Evolutionary conservation across 2,797 vertebrate species (phyloP).

Genomic region (Carduelis carduelis): DNA sequence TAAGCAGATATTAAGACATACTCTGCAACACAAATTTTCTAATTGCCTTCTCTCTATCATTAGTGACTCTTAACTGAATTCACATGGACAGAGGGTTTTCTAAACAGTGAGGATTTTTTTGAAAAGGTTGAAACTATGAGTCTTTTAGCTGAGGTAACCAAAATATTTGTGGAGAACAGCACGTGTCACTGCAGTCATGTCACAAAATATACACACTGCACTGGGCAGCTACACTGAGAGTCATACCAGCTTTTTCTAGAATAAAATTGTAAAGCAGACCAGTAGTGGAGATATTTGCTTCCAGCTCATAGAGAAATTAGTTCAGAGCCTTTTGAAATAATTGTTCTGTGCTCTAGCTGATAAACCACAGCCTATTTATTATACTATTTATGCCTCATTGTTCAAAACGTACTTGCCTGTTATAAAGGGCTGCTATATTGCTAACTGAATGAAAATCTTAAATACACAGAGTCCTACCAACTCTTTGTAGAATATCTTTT

Average conservation of each 20-base stretch:
- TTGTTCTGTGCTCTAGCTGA: slow-evolving; percentile 47
- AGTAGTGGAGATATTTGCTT: slow-evolving; percentile 19
- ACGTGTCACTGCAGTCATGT: background rate
- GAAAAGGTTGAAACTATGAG: slow-evolving; percentile 39
- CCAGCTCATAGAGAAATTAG: slow-evolving; percentile 26
- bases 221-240: background rate
- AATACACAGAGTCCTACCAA: slow-evolving; percentile 56
- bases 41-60: slow-evolving; percentile 19
- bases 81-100: slow-evolving; percentile 28
- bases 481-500: slow-evolving; percentile 49
- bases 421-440: slow-evolving; percentile 42
- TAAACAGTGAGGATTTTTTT: slow-evolving; percentile 46
- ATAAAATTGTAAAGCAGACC: slow-evolving; percentile 10
- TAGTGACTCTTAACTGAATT: slow-evolving; percentile 59
- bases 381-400: slow-evolving; percentile 61
- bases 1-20: background rate
- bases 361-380: slow-evolving; percentile 65
- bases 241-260: background rate
- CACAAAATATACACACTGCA: background rate
- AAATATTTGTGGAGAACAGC: background rate
- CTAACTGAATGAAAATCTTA: slow-evolving; percentile 70
- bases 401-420: slow-evolving; percentile 66
- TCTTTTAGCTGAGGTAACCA: background rate
- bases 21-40: background rate
- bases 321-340: slow-evolving; percentile 45